phyloP scores from a whole-genome alignment of 2,113 vertebrate genomes.

The Albula goreensis region DNA sequence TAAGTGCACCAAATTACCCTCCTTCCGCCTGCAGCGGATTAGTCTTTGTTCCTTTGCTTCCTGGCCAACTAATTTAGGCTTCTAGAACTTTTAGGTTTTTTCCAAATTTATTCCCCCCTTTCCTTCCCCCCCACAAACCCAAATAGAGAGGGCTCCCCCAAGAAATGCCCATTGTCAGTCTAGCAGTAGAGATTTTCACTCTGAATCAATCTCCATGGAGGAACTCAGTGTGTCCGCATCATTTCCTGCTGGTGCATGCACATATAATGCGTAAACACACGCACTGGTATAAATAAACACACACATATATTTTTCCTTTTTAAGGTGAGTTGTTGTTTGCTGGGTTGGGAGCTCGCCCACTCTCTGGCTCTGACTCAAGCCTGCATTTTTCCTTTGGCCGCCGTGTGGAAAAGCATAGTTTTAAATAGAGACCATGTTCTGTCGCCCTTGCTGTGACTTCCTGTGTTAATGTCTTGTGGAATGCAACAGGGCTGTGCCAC shows the following conservation, averaged over 20 bases:
- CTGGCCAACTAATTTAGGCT: conserved; percentile 18
- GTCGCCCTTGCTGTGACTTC: conserved; percentile 31
- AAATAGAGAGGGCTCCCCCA: not conserved
- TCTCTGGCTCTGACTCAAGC: conserved; percentile 43
- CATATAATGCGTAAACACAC: too few species aligned
- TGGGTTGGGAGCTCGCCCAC: conserved; percentile 37
- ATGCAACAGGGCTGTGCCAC: conserved; percentile 22
- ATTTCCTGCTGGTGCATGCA: too few species aligned
- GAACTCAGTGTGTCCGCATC: too few species aligned
- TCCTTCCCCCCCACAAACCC: not conserved
- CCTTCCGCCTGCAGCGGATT: conserved; percentile 9
- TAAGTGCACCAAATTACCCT: not conserved
- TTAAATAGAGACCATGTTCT: conserved; percentile 37
- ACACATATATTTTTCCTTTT: not conserved
- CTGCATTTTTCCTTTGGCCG: conserved; percentile 38
- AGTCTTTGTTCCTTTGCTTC: conserved; percentile 31
- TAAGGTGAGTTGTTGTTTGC: conserved; percentile 24
- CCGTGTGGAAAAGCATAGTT: conserved; percentile 34
- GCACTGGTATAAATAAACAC: not conserved
- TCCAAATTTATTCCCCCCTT: conserved; percentile 9
- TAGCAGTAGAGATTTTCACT: too few species aligned
- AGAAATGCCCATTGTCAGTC: not conserved
- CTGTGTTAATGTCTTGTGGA: conserved; percentile 30
- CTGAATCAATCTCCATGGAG: too few species aligned
- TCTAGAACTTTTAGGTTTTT: conserved; percentile 17